Conservation (phyloP, 2,113 vertebrate genomes). For the Xiphophorus couchianus region DNA sequence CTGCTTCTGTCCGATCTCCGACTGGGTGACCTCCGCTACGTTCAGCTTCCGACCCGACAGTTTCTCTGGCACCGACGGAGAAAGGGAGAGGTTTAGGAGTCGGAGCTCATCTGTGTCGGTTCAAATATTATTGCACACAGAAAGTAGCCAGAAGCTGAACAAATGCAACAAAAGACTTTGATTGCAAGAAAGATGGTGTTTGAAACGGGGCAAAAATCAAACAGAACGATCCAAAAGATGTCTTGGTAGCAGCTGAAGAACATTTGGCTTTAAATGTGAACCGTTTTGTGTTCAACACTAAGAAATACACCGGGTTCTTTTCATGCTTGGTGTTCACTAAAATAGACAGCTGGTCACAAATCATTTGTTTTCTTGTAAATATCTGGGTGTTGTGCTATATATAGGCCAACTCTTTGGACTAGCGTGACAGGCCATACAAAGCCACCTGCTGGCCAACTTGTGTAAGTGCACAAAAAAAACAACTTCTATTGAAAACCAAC, state of each 20-base stretch:
- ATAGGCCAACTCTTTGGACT: neutral
- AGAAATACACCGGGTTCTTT: neutral
- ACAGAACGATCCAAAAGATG: neutral
- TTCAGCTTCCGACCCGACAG: constrained; percentile 89
- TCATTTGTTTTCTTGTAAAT: neutral
- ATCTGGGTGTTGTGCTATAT: neutral
- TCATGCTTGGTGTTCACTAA: too few species aligned
- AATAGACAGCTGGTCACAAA: neutral
- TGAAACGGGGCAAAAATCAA: constrained; percentile 14
- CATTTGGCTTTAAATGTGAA: too few species aligned
- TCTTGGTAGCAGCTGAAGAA: constrained; percentile 1
- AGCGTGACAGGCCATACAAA: neutral
- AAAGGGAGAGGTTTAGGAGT: neutral
- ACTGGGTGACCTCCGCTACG: constrained; percentile 96
- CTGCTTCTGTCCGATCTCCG: constrained; percentile 95
- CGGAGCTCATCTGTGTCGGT: neutral
- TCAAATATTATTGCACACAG: neutral
- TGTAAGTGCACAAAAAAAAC: neutral
- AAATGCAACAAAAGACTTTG: constrained; percentile 5
- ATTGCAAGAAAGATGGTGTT: neutral
- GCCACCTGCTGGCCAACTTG: neutral
- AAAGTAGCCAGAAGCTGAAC: neutral
- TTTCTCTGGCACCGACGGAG: constrained; percentile 82
- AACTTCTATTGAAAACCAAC: too few species aligned
- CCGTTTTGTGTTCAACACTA: neutral